Evolutionary conservation across 2,888 invertebrate species (phyloP).

Genomic region (Tubulanus polymorphus): DNA sequence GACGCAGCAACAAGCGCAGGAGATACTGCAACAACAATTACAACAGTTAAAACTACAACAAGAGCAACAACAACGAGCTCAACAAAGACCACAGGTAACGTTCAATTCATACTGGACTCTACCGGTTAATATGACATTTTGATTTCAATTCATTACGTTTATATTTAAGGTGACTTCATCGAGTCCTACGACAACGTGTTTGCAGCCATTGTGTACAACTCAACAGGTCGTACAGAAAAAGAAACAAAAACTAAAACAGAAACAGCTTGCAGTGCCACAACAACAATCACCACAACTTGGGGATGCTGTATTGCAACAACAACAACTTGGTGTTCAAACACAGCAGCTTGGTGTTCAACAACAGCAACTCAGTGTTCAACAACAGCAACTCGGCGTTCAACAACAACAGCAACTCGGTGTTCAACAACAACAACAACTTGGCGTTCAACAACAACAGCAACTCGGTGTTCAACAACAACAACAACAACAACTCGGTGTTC

Average conservation of each 20-base stretch:
- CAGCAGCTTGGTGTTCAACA: neutral
- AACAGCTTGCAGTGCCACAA: neutral
- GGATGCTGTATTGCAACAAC: neutral
- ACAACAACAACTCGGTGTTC: slow-evolving; percentile 28
- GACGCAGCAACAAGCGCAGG: slow-evolving; percentile 2
- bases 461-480: slow-evolving; percentile 34
- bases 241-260: neutral
- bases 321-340: neutral
- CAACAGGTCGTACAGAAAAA: too few species aligned
- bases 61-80: slow-evolving; percentile 5
- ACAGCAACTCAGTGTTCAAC: neutral
- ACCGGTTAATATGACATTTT: too few species aligned
- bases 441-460: slow-evolving; percentile 1
- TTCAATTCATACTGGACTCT: too few species aligned
- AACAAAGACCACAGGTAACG: neutral
- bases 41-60: slow-evolving; percentile 8
- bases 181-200: too few species aligned
- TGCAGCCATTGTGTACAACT: too few species aligned
- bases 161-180: too few species aligned
- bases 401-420: slow-evolving; percentile 23
- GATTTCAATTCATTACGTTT: too few species aligned
- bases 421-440: slow-evolving; percentile 3
- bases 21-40: slow-evolving; percentile 25
- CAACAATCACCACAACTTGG: neutral
- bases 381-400: slow-evolving; percentile 17